Evolutionary conservation across 2,113 vertebrate genomes (phyloP).

Genomic region (Albula glossodonta): DNA sequence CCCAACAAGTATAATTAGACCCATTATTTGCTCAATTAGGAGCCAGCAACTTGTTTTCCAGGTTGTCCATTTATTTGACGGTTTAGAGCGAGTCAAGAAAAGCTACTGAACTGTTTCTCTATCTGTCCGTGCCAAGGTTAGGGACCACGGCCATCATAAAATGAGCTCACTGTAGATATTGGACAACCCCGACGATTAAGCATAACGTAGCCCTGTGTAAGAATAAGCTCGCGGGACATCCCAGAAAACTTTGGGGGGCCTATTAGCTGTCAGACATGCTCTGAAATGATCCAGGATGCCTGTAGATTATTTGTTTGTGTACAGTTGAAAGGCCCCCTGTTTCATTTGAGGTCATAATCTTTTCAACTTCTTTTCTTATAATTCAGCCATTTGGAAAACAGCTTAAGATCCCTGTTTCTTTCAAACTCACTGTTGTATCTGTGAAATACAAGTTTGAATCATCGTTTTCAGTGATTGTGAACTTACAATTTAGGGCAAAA

Average conservation of each 20-base stretch:
- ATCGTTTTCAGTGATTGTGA: too few relatives aligned
- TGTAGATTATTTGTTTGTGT: neutral
- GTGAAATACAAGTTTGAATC: neutral
- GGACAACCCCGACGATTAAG: neutral
- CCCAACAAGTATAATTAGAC: neutral
- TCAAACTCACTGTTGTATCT: neutral
- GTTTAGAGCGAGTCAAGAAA: neutral
- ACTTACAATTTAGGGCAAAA: too few relatives aligned
- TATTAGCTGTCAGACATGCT: neutral
- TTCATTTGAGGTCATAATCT: neutral
- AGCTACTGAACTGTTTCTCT: neutral
- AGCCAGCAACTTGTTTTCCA: neutral
- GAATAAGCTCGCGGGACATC: neutral
- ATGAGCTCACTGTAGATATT: neutral
- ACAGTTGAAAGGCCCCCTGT: neutral
- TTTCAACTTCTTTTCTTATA: neutral
- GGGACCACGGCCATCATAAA: neutral
- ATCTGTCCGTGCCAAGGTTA: too few relatives aligned
- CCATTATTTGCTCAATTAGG: conserved; percentile 5
- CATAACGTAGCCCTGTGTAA: neutral
- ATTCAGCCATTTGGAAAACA: neutral
- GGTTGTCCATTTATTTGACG: neutral
- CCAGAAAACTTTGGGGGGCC: neutral
- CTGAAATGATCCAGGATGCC: neutral
- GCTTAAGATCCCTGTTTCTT: neutral